Conservation (phyloP, 1,140 invertebrate species). For the Adoxophyes honmai region DNA sequence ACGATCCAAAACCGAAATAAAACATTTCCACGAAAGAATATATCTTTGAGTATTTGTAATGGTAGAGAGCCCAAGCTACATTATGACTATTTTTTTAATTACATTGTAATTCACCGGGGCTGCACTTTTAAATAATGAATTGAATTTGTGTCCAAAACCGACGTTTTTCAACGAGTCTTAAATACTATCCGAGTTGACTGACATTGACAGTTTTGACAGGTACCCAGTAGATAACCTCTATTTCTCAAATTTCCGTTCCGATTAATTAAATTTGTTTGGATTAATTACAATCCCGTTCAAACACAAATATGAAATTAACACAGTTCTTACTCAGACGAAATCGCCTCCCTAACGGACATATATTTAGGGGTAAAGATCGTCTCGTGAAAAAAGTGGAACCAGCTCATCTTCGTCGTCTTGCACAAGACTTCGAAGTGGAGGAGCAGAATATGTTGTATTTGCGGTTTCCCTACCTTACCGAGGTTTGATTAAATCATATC, state of each 20-base stretch:
- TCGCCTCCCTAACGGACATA: slow-evolving; percentile 60
- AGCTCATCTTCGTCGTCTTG: slow-evolving; percentile 41
- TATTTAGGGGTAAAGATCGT: slow-evolving; percentile 65
- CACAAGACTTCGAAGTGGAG: slow-evolving; percentile 51
- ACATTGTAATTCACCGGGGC: no score
- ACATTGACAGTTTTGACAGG: background rate
- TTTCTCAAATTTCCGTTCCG: background rate
- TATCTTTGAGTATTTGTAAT: no score
- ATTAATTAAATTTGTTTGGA: background rate
- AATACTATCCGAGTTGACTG: no score
- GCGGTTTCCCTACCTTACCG: slow-evolving; percentile 57
- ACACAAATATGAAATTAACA: slow-evolving; percentile 51
- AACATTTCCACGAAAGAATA: no score
- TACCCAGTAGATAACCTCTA: background rate
- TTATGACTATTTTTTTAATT: no score
- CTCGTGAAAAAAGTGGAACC: slow-evolving; percentile 59
- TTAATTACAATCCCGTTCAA: slow-evolving; percentile 8
- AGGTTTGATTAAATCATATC: slow-evolving; percentile 42
- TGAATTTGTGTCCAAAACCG: no score
- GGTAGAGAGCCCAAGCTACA: no score
- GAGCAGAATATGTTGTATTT: slow-evolving; percentile 71
- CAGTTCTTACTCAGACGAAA: slow-evolving; percentile 53
- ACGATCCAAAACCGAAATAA: no score
- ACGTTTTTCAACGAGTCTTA: no score
- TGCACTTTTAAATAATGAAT: no score